Base-by-base conservation (phyloP, 2,797 vertebrate genomes). In the Synaphobranchus kaupii region DNA sequence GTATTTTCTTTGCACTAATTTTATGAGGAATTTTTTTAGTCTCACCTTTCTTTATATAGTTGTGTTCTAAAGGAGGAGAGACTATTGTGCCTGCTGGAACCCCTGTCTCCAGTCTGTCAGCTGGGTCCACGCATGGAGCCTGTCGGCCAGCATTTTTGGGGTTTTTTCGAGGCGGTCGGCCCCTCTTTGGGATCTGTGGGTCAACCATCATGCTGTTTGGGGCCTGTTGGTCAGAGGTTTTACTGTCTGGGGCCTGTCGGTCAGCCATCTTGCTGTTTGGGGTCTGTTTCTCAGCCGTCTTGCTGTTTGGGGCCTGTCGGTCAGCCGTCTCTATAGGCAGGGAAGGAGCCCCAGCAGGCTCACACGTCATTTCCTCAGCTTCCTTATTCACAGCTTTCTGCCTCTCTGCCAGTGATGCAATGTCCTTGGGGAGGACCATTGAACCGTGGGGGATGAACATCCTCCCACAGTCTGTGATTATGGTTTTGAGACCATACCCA, bases 381-480 rank as follows among this genome's bases (percentile, higher is more conserved):
- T 81, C 28, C 82, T 48, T 31, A 83, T 81, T 89, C 86, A 50
- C 44, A 87, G 34, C 76, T 10, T 85, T 88, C 22, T 66, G 3
- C 8, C 80, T 86, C 34, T 90, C 80, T 39, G 88, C 91, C 56
- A 93, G 89, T 88, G 86, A 89, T 66, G 90, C 91, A 13, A 91
- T 86, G 1, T 91, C 89, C 87, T 87, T 90, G 84, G 83, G 28
- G 84, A 89, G 22, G 73, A 91, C 88, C 44, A 89, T 84, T 50
- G 92, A 94, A 25, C 96, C 96, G 89, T 94, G 92, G 28, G 96
- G 96, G 83, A 96, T 92, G 90, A 97, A 94, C 73, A 96, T 90
- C 86, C 92, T 93, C 82, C 96, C 96, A 93, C 96, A 97, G 88
- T 93, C 90, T 25, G 94, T 96, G 83, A 94, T 50, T 83, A 96